Evolutionary conservation across 2,113 vertebrate species (phyloP).

Genomic region (Thermophis baileyi): DNA sequence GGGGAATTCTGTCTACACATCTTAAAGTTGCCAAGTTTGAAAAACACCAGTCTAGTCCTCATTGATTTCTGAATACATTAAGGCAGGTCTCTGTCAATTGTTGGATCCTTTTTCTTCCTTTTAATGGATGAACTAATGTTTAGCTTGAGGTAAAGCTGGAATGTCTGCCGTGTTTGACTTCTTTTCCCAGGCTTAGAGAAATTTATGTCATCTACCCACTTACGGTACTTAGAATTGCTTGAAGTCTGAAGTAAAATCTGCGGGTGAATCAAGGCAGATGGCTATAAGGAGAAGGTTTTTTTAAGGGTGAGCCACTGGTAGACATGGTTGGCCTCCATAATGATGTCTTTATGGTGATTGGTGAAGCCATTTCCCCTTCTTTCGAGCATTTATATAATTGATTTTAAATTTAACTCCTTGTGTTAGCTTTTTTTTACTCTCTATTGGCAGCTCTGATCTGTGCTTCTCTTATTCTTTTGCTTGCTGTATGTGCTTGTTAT

Average conservation of each 20-base stretch:
- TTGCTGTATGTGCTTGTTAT: background rate
- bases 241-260: background rate
- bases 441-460: background rate
- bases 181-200: background rate
- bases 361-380: background rate
- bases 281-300: background rate
- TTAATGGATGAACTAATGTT: background rate
- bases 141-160: background rate
- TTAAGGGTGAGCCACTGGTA: background rate
- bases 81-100: background rate
- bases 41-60: background rate
- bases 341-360: background rate
- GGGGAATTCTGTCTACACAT: background rate
- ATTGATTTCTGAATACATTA: background rate
- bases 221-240: background rate
- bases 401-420: background rate
- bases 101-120: background rate
- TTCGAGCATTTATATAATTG: background rate
- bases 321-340: background rate
- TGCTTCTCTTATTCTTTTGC: background rate
- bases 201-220: background rate
- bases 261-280: background rate
- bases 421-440: background rate
- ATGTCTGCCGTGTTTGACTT: background rate
- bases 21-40: background rate